Evolutionary conservation across 2,888 invertebrate genomes (phyloP), one percentile per base, ranked within the genome.

Genomic region (Amblyjoppa fuscipennis): DNA sequence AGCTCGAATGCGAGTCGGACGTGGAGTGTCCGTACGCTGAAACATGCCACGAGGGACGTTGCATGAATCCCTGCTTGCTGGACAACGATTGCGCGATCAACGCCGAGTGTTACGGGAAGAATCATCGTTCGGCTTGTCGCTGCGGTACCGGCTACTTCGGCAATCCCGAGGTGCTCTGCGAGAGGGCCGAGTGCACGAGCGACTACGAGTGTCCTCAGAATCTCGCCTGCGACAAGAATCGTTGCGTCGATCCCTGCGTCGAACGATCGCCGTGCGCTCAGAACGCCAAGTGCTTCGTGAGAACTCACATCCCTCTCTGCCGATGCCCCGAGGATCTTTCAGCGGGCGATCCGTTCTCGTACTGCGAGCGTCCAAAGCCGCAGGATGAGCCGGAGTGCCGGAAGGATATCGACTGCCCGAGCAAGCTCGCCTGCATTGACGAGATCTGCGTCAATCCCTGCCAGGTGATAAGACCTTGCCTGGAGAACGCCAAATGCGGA

Each of bases 71-170:
- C 34, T 98, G 98, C 91, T 95, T 97, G 20, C 93, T 97, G 31
- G 96, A 96, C 84, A 97, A 98, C 92, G 97, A 97, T 7, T 98
- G 98, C 92, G 97, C 98, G 7, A 95, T 97, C 70, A 98, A 97
- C 91, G 98, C 98, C 0, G 97, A 97, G 94, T 98, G 98, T 93
- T 97, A 96, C 91, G 98, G 98, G 6, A 96, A 96, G 89, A 96
- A 96, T 89, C 98, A 98, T 93, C 96, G 97, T 81, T 96, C 98
- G 0, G 96, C 96, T 73, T 98, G 98, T 92, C 96, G 96, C 92
- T 98, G 98, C 93, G 96, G 97, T 5, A 92, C 95, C 0, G 98
- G 98, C 49, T 96, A 96, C 87, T 95, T 96, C 86, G 98, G 98
- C 77, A 97, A 98, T 95, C 97, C 98, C 51, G 97, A 97, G 90